A percentile compares a stretch with the other conserved stretches of the same genome.
Conservation (phyloP, 2,797 vertebrate species). For the Coranthus polyacanthus region DNA sequence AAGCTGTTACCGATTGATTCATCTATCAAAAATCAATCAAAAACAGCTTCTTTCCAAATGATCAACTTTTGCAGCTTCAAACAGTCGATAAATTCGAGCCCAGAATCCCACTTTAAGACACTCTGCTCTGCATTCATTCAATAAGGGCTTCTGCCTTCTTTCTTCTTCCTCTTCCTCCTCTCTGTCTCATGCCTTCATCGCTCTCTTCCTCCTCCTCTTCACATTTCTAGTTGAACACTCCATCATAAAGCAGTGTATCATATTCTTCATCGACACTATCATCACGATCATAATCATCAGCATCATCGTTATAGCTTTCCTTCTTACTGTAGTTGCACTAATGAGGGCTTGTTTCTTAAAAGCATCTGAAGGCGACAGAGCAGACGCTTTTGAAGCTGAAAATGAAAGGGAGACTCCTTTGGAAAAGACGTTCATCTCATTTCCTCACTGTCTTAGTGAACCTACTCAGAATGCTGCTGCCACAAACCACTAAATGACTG, state of each 20-base stretch:
- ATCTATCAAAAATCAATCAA: too few species aligned
- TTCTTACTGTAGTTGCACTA: slow-evolving; percentile 63
- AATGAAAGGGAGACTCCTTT: slow-evolving; percentile 4
- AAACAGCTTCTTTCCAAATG: too few species aligned
- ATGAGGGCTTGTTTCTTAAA: slow-evolving; percentile 71
- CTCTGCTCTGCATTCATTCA: not conserved
- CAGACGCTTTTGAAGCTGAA: slow-evolving; percentile 1
- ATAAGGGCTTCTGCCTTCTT: slow-evolving; percentile 21
- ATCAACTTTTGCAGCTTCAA: too few species aligned
- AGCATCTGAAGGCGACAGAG: slow-evolving; percentile 58
- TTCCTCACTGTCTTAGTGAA: too few species aligned
- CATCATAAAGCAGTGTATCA: slow-evolving; percentile 75
- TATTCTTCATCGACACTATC: slow-evolving; percentile 60
- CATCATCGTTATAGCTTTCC: slow-evolving; percentile 43
- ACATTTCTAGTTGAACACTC: slow-evolving; percentile 46
- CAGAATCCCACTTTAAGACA: slow-evolving; percentile 1
- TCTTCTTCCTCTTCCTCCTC: slow-evolving; percentile 7
- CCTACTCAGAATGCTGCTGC: too few species aligned
- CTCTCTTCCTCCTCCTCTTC: slow-evolving; percentile 9
- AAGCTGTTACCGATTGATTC: too few species aligned
- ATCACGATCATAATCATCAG: slow-evolving; percentile 67
- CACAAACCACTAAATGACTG: slow-evolving; percentile 16
- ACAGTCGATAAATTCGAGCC: too few species aligned
- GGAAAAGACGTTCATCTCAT: slow-evolving; percentile 3
- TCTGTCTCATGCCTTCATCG: slow-evolving; percentile 37